Evolutionary conservation across 2,888 invertebrate genomes (phyloP).

Genomic region (Dolomedes plantarius): DNA sequence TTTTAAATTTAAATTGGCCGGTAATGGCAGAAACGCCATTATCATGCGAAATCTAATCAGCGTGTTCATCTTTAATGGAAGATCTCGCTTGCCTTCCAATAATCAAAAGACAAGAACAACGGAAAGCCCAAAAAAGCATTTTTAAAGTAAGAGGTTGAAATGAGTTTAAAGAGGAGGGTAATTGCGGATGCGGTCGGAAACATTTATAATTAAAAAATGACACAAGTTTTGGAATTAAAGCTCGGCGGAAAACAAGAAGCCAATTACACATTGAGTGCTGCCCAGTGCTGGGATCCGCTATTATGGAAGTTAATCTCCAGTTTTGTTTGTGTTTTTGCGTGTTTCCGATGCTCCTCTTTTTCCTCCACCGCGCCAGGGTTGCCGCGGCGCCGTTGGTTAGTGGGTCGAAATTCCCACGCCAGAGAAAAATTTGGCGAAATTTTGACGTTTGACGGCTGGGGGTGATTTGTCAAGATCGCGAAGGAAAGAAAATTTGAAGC

Average conservation of each 20-base stretch:
- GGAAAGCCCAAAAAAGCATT: slow-evolving; percentile 11
- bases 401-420: background rate
- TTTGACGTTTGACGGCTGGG: background rate
- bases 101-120: slow-evolving; percentile 55
- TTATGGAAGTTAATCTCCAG: slow-evolving; percentile 58
- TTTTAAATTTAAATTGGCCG: slow-evolving; percentile 70
- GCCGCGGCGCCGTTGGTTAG: background rate
- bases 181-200: slow-evolving; percentile 63
- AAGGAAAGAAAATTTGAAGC: no score
- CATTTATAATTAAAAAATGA: slow-evolving; percentile 72
- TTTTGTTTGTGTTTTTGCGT: slow-evolving; percentile 25
- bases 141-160: slow-evolving; percentile 63
- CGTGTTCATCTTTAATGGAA: slow-evolving; percentile 66
- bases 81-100: slow-evolving; percentile 40
- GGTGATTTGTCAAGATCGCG: no score
- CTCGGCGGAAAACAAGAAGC: slow-evolving; percentile 56
- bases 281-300: slow-evolving; percentile 37
- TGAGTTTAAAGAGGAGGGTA: slow-evolving; percentile 62
- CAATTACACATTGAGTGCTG: slow-evolving; percentile 59
- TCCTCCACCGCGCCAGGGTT: slow-evolving; percentile 12
- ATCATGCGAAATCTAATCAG: slow-evolving; percentile 54
- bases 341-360: slow-evolving; percentile 23
- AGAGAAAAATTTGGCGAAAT: background rate
- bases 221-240: slow-evolving; percentile 70
- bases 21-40: slow-evolving; percentile 64